Evolutionary conservation across 1,140 invertebrate genomes (phyloP), one percentile per base, ranked within the genome.

Genomic region (Teleopsis dalmanni): DNA sequence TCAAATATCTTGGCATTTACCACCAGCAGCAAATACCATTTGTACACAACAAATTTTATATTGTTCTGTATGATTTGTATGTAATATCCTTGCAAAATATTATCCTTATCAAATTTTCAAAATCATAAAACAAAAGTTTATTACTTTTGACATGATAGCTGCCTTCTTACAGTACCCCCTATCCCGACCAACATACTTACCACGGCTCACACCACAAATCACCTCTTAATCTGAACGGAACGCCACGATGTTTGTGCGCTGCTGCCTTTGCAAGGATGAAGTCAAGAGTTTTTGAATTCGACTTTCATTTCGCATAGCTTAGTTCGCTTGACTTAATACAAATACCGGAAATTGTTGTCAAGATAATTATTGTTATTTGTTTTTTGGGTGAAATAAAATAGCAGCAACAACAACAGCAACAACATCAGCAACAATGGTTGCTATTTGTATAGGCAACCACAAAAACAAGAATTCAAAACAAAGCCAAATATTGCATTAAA

Each of bases 321-420:
- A 56, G 62, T 37, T 48, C 29, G 47, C 62, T 65, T 54, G 62
- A 65, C 62, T 65, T 62, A 56, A 63, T 58, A 65, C 62, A 65
- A 65, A 65, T 65, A 62, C 62, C 62, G 62, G 62, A 65, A 65
- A 65, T 65, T 65, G 62, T 65, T 65, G 62, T 65, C 62, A 65
- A 65, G 62, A 65, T 65, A 65, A 65, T 65, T 65, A 65, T 65
- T 65, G 62, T 65, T 65, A 65, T 65, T 65, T 65, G 62, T 65
- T 65, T 65, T 65, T 35, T 19, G 41, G 29, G 29, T 21, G 31
- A n/a, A 31, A n/a, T n/a, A n/a, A 9, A 31, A 9, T 19, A 11
- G 4, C 13, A 18, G 19, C 44, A 35, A 10, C 16, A 11, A 46
- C 33, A 35, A 11, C 8, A 37, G 35, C 35, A 25, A 3, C n/a